These are phyloP conservation scores for Pangasius larnaudii DNA, from an alignment of 2,797 vertebrate genomes.

Conservation along the genomic window DNA sequence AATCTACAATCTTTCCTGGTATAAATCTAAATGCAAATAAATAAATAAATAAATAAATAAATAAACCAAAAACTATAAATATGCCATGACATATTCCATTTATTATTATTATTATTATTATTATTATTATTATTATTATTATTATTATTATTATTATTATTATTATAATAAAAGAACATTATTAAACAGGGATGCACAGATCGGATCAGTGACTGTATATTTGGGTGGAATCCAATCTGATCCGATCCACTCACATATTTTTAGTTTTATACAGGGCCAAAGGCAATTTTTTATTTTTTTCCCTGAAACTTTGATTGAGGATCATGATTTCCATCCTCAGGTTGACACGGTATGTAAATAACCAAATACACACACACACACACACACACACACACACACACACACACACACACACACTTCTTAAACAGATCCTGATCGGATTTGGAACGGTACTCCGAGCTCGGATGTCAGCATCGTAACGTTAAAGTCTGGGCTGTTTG, in stretches of 20 bases:
- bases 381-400: slow-evolving; percentile 27
- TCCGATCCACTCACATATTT: background rate
- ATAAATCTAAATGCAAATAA: slow-evolving; percentile 76
- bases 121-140: background rate
- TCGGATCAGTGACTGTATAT: background rate
- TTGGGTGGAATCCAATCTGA: background rate
- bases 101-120: background rate
- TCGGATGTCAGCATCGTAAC: background rate
- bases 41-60: background rate
- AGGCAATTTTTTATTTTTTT: background rate
- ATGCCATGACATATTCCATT: background rate
- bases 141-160: background rate
- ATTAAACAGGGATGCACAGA: background rate
- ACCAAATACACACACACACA: slow-evolving; percentile 3
- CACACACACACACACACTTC: background rate
- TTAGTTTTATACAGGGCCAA: background rate
- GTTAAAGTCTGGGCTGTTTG: background rate
- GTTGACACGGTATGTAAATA: background rate
- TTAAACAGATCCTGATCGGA: background rate
- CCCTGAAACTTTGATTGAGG: background rate
- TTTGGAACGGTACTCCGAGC: background rate
- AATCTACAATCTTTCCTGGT: background rate
- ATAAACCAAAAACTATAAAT: background rate
- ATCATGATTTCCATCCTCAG: background rate
- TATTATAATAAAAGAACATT: background rate